Conservation (phyloP, 2,113 vertebrate species). For the Columba livia region DNA sequence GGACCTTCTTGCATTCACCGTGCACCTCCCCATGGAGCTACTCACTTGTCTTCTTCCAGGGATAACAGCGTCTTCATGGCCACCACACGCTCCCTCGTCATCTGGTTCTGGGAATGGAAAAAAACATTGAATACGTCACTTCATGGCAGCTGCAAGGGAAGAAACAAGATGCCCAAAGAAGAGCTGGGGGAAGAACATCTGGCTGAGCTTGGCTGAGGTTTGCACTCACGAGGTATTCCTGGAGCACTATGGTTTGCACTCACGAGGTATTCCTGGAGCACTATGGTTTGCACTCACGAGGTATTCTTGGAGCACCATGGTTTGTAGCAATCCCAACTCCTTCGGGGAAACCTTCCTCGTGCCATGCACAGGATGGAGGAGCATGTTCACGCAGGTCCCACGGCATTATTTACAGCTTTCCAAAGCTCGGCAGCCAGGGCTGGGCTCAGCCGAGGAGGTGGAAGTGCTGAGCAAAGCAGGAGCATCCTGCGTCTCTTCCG, state of each 20-base stretch:
- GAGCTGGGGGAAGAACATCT: background rate
- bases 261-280: background rate
- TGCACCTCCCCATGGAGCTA: background rate
- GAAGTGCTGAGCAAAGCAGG: background rate
- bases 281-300: background rate
- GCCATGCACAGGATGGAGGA: accelerated
- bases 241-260: background rate
- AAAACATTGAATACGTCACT: background rate
- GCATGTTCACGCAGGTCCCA: accelerated
- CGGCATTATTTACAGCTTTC: background rate
- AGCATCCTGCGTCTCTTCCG: background rate
- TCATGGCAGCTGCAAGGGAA: background rate
- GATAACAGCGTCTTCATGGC: background rate
- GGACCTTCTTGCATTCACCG: background rate
- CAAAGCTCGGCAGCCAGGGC: background rate
- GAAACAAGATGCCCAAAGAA: background rate
- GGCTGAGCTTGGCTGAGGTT: background rate
- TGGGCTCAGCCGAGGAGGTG: accelerated
- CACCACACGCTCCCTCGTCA: accelerated
- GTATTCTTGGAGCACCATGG: background rate
- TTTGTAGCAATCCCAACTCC: background rate
- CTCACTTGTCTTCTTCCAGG: background rate
- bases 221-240: background rate
- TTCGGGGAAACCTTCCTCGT: accelerated
- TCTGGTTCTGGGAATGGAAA: background rate